These are phyloP conservation scores for Lampropteryx suffumata DNA, from an alignment of 2,888 invertebrate species.

Conservation along the genomic window DNA sequence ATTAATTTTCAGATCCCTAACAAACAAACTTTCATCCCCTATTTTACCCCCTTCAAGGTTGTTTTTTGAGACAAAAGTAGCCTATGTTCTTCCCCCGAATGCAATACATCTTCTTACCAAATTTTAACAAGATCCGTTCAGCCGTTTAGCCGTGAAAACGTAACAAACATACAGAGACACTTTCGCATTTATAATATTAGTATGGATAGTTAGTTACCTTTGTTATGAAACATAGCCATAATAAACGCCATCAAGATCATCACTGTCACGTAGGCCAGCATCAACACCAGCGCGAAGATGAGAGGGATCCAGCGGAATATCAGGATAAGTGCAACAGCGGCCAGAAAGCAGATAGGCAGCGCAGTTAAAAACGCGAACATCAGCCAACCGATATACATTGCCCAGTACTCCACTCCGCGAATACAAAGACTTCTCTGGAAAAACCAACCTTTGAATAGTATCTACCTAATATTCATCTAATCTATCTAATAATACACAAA, in stretches of 20 bases:
- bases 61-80: no score
- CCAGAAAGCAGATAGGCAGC: conserved; percentile 59
- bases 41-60: no score
- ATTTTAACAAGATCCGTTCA: no score
- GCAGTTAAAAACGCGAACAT: conserved; percentile 58
- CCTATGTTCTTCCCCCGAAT: no score
- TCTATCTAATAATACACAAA: no score
- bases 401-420: conserved; percentile 55
- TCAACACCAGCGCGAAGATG: conserved; percentile 50
- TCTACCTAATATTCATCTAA: no score
- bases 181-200: no score
- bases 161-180: not conserved
- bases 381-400: conserved; percentile 66
- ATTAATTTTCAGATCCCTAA: no score
- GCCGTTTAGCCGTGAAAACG: no score
- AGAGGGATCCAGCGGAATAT: conserved; percentile 72
- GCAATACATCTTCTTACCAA: no score
- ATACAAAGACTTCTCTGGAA: conserved; percentile 60
- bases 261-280: conserved; percentile 58
- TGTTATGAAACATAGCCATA: conserved; percentile 66
- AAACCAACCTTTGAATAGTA: no score
- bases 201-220: conserved; percentile 39
- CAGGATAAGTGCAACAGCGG: conserved; percentile 57
- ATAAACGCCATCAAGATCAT: conserved; percentile 66
- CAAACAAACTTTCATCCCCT: no score